Base-by-base conservation (phyloP, 2,113 vertebrate species). In the Lanius ludovicianus region DNA sequence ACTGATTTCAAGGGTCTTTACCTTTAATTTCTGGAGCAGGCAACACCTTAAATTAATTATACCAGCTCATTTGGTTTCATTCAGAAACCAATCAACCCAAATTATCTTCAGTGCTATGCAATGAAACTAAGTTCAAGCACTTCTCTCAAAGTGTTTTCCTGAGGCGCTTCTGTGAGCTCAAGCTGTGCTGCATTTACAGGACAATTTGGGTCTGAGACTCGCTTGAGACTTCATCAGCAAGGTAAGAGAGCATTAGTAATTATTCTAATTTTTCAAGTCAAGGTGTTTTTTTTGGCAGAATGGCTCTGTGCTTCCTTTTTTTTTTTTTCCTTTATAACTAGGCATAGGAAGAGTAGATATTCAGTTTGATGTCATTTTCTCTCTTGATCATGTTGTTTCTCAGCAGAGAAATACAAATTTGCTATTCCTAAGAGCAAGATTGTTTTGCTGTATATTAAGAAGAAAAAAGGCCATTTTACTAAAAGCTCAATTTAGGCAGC, bases 151-250 rank as follows among this genome's bases (percentile, higher is more conserved):
- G 33, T 37, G 55, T 84, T 96, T 95, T 93, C 82, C 60, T 18
- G 24, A 65, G 74, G 70, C 18, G 1, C 46, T 91, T 83, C 27
- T 39, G 44, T 67, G 82, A 90, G 44, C 52, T 81, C 59, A 46
- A 80, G 68, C 79, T 1, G 11, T 31, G 78, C 68, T 88, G 82
- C 47, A 27, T 67, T 91, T 88, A 41, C 33, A 67, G 71, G 59
- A 80, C 63, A 47, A 74, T 83, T 94, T 74, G 47, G 27, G 47
- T 59, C 46, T 93, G 59, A 62, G 62, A 22, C 50, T 93, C 64
- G n/a, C 64, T 91, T 85, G 63, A 85, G 81, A 49, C 75, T 90
- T 81, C 68, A 88, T 94, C 87, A 90, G 57, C 44, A 70, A 88
- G 92, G 44, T 83, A 90, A 69, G 78, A 78, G 71, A 86, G 47